These are phyloP conservation scores for Pseudorhombus dupliciocellatus DNA, from an alignment of 2,113 vertebrate species.

Conservation along the genomic window DNA sequence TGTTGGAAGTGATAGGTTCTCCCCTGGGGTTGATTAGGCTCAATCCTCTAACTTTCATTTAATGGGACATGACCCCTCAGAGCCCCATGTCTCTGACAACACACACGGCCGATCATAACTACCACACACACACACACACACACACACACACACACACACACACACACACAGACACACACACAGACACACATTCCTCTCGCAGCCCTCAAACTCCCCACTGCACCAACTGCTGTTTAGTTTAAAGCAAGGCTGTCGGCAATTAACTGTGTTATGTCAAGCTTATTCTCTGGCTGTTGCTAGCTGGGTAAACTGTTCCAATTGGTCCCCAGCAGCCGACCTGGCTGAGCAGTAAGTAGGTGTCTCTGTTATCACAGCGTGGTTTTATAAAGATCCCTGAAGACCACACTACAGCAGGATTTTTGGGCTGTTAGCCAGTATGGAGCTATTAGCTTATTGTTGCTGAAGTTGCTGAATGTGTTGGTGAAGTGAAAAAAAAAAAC, in stretches of 20 bases:
- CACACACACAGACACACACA: constrained; percentile 39
- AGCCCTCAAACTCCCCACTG: constrained; percentile 34
- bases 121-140: not conserved
- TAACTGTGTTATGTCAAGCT: constrained; percentile 77
- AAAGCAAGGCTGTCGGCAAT: constrained; percentile 71
- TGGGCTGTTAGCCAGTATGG: constrained; percentile 20
- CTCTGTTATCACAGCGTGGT: constrained; percentile 68
- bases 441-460: constrained; percentile 42
- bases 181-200: constrained; percentile 50
- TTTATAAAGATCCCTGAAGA: constrained; percentile 67
- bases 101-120: constrained; percentile 2
- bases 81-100: constrained; percentile 57
- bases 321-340: constrained; percentile 61
- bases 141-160: constrained; percentile 32
- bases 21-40: constrained; percentile 75
- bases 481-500: constrained; percentile 14
- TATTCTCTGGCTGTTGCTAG: constrained; percentile 69
- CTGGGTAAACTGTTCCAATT: constrained; percentile 76
- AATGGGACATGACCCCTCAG: constrained; percentile 72
- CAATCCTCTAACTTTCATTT: constrained; percentile 75
- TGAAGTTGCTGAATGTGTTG: constrained; percentile 13
- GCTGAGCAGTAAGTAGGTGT: constrained; percentile 63
- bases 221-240: constrained; percentile 75
- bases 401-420: constrained; percentile 51
- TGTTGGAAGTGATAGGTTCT: constrained; percentile 74